phyloP scores from a whole-genome alignment of 1,140 invertebrate species.

The Monomorium pharaonis region DNA sequence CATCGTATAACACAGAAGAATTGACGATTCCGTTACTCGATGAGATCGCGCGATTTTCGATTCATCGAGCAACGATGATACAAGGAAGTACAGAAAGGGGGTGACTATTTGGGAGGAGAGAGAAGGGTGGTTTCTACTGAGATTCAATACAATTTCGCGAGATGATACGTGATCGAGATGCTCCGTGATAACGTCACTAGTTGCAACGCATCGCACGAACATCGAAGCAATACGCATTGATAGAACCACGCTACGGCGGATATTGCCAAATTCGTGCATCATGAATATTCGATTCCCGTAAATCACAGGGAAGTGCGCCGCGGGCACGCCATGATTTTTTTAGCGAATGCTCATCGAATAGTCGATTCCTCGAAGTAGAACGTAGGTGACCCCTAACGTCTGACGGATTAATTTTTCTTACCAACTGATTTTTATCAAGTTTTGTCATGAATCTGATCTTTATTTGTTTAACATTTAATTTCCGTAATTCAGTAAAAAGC shows the following conservation, averaged over 20 bases:
- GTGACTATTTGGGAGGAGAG: not conserved
- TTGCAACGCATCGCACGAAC: constrained; percentile 76
- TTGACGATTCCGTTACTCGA: not conserved
- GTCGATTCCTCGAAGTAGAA: not conserved
- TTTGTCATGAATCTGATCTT: not conserved
- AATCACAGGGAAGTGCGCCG: constrained; percentile 62
- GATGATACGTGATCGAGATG: constrained; percentile 72
- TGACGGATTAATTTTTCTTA: constrained; percentile 19
- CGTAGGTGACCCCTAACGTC: not conserved
- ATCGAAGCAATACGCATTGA: constrained; percentile 71
- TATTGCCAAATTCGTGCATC: constrained; percentile 81
- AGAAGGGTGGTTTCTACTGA: not conserved
- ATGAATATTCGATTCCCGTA: constrained; percentile 80
- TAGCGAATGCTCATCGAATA: constrained; percentile 14
- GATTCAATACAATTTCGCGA: constrained; percentile 50
- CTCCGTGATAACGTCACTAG: constrained; percentile 75
- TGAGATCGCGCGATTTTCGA: not conserved
- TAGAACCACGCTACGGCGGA: constrained; percentile 75
- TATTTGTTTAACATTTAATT: not conserved
- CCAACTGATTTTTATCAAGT: not conserved
- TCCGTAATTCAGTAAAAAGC: not conserved
- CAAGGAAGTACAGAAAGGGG: not conserved
- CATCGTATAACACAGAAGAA: not conserved
- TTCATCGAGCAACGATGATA: not conserved
- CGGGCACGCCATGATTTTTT: constrained; percentile 14